Base-by-base conservation (phyloP, 2,113 vertebrate genomes). In the Cyphomyrus discorhynchus region DNA sequence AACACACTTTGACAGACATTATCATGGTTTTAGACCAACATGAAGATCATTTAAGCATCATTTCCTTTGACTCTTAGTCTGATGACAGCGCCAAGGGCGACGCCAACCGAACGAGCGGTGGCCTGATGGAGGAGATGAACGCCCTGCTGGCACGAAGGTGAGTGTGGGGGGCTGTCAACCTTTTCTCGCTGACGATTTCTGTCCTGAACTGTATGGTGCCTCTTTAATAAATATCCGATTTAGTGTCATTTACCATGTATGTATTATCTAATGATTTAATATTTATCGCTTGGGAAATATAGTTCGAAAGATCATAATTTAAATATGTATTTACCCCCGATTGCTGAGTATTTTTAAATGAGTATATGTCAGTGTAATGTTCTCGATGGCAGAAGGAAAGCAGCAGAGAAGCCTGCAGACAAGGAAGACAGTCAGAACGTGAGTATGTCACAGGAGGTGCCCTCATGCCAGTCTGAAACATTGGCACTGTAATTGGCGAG, bases 61-160 rank as follows among this genome's bases (percentile, higher is more conserved):
- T 70, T 70, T 70, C 10, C 10, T 70, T 70, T 70, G 62, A 87
- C 74, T 83, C 39, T 91, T 92, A 99, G 98, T 96, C 98, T 91
- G 98, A 99, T 94, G 98, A 98, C 88, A 97, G 95, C 88, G 94
- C 96, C 4, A 99, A 98, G 96, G 97, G 96, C 0, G 98, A 99
- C 93, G 96, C 97, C 94, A 99, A 97, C 95, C 96, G 98, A 91
- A 98, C 98, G 3, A 99, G 98, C 92, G 98, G 98, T 0, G 97
- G 98, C 31, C 97, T 99, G 91, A 99, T 99, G 98, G 98, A 99
- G 92, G 98, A 99, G 93, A 99, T 99, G 98, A 99, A 99, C 95
- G 99, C 98, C 94, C 96, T 99, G 90, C 96, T 99, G 94, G 98
- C 98, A 92, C 97, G 97, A 95, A 99, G 98, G 98, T 99, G 90